Evolutionary conservation across 1,140 invertebrate species (phyloP).

Genomic region (Pseudomyrmex dendroicus): DNA sequence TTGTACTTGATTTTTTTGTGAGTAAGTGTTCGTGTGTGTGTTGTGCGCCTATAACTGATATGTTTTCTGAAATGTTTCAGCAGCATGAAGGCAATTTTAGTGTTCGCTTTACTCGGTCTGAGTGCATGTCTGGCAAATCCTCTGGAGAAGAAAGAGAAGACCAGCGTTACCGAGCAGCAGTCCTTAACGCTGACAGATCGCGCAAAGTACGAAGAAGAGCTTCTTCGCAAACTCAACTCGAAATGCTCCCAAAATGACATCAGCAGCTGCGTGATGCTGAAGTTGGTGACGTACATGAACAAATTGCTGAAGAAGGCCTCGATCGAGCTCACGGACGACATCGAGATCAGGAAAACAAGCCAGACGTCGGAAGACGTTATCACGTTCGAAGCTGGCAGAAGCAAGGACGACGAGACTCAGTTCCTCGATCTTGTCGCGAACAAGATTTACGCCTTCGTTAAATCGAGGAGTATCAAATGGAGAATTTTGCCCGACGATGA

Average conservation of each 20-base stretch:
- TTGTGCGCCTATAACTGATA: slow-evolving; percentile 8
- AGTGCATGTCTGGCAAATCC: slow-evolving; percentile 78
- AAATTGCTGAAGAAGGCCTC: slow-evolving; percentile 91
- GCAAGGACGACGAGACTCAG: slow-evolving; percentile 88
- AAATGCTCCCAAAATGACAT: slow-evolving; percentile 91
- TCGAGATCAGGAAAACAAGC: slow-evolving; percentile 91
- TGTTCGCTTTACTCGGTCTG: slow-evolving; percentile 70
- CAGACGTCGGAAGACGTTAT: slow-evolving; percentile 81
- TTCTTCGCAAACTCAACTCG: slow-evolving; percentile 90
- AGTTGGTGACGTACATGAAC: slow-evolving; percentile 92
- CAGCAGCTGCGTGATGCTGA: slow-evolving; percentile 92
- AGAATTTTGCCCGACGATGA: slow-evolving; percentile 90
- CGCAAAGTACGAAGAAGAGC: slow-evolving; percentile 87
- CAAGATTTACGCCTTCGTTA: slow-evolving; percentile 91
- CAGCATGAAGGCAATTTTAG: slow-evolving; percentile 77
- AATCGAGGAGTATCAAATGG: slow-evolving; percentile 87
- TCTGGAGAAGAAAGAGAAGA: slow-evolving; percentile 83
- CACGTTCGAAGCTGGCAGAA: slow-evolving; percentile 80
- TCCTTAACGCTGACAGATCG: slow-evolving; percentile 81
- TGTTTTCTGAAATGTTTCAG: not conserved
- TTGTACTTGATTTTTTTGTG: not conserved
- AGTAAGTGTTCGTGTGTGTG: too few relatives aligned
- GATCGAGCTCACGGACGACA: slow-evolving; percentile 90
- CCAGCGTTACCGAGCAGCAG: slow-evolving; percentile 81
- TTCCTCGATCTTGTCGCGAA: slow-evolving; percentile 89